Conservation (phyloP, 1,140 invertebrate species). For the Sinella curviseta region DNA sequence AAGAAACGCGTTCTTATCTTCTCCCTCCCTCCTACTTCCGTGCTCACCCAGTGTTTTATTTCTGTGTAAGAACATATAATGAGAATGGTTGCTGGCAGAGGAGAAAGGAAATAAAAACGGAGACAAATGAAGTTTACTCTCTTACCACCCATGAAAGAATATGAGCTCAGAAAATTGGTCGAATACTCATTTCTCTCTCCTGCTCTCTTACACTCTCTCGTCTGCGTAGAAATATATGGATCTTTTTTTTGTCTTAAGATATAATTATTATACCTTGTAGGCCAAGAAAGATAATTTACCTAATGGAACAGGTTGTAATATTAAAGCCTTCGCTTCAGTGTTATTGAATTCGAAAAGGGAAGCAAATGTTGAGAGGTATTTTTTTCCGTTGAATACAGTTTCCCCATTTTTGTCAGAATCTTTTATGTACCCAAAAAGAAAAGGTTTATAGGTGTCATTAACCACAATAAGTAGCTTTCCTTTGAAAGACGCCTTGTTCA, state of each 20-base stretch:
- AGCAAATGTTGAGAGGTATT: too few species aligned
- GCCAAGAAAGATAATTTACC: slow-evolving; percentile 1
- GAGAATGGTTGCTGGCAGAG: too few species aligned
- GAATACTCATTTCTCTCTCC: neutral
- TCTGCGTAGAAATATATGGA: too few species aligned
- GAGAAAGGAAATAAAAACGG: neutral
- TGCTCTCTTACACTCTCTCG: too few species aligned
- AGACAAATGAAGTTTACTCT: neutral
- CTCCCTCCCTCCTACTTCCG: too few species aligned
- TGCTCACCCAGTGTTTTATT: too few species aligned
- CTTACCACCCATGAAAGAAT: neutral
- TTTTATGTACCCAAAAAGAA: too few species aligned
- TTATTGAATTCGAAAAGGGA: neutral
- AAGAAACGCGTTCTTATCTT: too few species aligned
- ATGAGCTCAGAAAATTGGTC: neutral
- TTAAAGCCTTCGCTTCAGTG: neutral
- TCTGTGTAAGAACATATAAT: too few species aligned
- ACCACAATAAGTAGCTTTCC: neutral
- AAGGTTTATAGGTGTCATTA: neutral
- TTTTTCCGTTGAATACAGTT: too few species aligned
- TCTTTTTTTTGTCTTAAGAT: neutral
- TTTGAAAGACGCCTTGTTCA: too few species aligned
- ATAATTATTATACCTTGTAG: slow-evolving; percentile 4
- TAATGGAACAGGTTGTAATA: slow-evolving; percentile 5
- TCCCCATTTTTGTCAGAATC: too few species aligned